These are phyloP conservation scores for Sinohyriopsis cumingii DNA, from an alignment of 2,888 invertebrate genomes.

Conservation along the genomic window DNA sequence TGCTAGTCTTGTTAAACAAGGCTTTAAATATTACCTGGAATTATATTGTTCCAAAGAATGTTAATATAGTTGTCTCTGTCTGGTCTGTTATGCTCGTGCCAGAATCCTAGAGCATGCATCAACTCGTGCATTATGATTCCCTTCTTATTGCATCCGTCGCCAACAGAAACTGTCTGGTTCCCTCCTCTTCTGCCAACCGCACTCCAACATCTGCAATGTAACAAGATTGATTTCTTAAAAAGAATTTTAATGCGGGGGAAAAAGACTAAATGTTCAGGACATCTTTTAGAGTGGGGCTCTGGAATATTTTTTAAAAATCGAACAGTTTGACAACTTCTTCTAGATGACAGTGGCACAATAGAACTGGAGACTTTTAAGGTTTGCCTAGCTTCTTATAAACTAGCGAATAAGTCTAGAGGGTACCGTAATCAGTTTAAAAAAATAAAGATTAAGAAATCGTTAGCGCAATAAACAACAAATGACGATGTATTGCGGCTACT, in stretches of 20 bases:
- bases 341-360: too few relatives aligned
- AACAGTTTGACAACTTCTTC: too few relatives aligned
- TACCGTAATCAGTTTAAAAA: too few relatives aligned
- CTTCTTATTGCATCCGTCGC: slow-evolving; percentile 71
- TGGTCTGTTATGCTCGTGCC: slow-evolving; percentile 86
- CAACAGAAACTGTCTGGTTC: slow-evolving; percentile 82
- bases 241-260: neutral
- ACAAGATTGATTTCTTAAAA: neutral
- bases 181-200: slow-evolving; percentile 84
- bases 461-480: neutral
- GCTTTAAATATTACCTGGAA: slow-evolving; percentile 24
- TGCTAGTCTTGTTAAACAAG: too few relatives aligned
- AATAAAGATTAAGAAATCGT: too few relatives aligned
- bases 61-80: slow-evolving; percentile 83
- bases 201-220: slow-evolving; percentile 79
- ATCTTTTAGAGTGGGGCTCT: too few relatives aligned
- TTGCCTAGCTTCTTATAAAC: too few relatives aligned
- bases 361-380: too few relatives aligned
- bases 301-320: too few relatives aligned
- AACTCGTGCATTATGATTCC: slow-evolving; percentile 84
- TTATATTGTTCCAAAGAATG: slow-evolving; percentile 50
- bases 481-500: neutral
- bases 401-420: too few relatives aligned
- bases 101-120: slow-evolving; percentile 86
- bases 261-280: too few relatives aligned